A percentile compares a stretch with the other conserved stretches of the same genome.
phyloP scores from a whole-genome alignment of 2,888 invertebrate genomes.

The Heliconius aoede region DNA sequence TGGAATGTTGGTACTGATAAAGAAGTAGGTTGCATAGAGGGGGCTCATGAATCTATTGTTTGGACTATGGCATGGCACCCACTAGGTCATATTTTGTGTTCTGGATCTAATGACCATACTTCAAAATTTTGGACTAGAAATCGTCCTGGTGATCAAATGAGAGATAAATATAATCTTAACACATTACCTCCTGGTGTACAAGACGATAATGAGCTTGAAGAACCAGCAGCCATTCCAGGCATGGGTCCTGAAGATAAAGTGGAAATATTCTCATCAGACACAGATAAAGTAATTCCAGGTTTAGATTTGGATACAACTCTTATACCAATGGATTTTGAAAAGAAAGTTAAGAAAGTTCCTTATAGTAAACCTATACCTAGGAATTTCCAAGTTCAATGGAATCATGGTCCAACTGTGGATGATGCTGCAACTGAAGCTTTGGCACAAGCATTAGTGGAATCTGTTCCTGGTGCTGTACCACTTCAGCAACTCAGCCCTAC shows the following conservation, averaged over 20 bases:
- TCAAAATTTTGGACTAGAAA: constrained; percentile 99
- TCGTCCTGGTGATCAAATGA: constrained; percentile 98
- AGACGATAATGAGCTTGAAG: constrained; percentile 85
- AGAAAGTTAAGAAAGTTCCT: constrained; percentile 93
- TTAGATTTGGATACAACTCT: constrained; percentile 90
- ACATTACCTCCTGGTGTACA: constrained; percentile 92
- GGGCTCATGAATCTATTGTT: constrained; percentile 99
- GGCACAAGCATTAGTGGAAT: constrained; percentile 88
- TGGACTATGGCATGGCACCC: constrained; percentile 99
- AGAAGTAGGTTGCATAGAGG: constrained; percentile 98
- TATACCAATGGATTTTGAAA: constrained; percentile 86
- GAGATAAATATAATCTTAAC: constrained; percentile 98
- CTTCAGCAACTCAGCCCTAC: constrained; percentile 90
- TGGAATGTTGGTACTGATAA: constrained; percentile 99
- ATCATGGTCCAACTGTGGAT: constrained; percentile 86
- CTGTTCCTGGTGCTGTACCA: constrained; percentile 91
- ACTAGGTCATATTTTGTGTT: constrained; percentile 98
- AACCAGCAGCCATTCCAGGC: constrained; percentile 94
- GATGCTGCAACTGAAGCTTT: constrained; percentile 85
- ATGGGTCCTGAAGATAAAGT: constrained; percentile 99
- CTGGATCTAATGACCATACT: constrained; percentile 99
- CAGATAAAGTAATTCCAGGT: constrained; percentile 90
- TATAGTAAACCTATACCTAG: constrained; percentile 98
- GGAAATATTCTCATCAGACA: constrained; percentile 86
- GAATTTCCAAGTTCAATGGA: constrained; percentile 99